Evolutionary conservation across 1,140 invertebrate genomes (phyloP).

Genomic region (Paracyclopina nana): DNA sequence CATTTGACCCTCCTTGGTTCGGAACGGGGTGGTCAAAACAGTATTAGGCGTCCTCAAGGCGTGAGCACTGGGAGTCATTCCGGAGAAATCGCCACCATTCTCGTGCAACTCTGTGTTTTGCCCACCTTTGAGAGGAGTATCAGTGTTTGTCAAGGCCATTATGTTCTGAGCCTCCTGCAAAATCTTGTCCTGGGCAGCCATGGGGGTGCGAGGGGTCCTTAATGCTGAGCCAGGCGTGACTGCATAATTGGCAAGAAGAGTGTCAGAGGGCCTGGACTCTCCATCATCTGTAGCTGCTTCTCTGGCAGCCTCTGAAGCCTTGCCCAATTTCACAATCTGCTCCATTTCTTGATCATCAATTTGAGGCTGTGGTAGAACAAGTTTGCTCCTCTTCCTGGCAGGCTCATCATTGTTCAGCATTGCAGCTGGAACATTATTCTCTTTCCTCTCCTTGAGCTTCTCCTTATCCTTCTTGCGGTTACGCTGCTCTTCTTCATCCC

Average conservation of each 20-base stretch:
- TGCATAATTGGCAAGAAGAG: constrained; percentile 74
- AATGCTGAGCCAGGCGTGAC: constrained; percentile 45
- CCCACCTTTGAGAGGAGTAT: constrained; percentile 88
- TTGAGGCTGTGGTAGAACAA: constrained; percentile 87
- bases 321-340: constrained; percentile 89
- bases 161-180: constrained; percentile 93
- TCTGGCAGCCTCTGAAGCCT: constrained; percentile 77
- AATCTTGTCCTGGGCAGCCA: constrained; percentile 26
- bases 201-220: constrained; percentile 40
- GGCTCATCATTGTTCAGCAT: constrained; percentile 79
- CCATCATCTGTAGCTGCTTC: constrained; percentile 71
- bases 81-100: constrained; percentile 49
- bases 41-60: constrained; percentile 77
- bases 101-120: constrained; percentile 78
- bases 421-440: constrained; percentile 81
- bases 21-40: constrained; percentile 75
- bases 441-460: constrained; percentile 80
- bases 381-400: constrained; percentile 75
- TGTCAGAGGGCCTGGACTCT: constrained; percentile 50
- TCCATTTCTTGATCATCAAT: constrained; percentile 68
- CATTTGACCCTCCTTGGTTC: constrained; percentile 32
- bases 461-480: constrained; percentile 74
- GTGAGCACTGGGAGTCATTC: constrained; percentile 50
- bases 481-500: constrained; percentile 68
- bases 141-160: constrained; percentile 89